phyloP scores from a whole-genome alignment of 1,140 invertebrate species.

The Anoplophora glabripennis region DNA sequence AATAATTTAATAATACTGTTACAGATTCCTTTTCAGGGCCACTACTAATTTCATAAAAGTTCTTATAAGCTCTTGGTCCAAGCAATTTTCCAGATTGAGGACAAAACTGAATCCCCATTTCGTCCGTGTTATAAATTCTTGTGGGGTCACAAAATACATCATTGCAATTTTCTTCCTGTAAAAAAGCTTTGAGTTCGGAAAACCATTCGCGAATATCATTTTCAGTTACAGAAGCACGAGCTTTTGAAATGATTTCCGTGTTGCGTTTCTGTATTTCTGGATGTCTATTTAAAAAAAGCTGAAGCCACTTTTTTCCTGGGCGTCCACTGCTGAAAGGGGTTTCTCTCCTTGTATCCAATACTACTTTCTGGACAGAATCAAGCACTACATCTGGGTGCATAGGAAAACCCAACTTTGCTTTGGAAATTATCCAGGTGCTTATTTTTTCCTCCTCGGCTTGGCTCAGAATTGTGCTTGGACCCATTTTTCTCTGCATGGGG shows the following conservation, averaged over 20 bases:
- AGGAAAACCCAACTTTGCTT: no score
- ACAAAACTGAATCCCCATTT: no score
- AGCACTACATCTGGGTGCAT: no score
- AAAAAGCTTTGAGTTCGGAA: no score
- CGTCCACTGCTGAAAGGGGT: constrained; percentile 8
- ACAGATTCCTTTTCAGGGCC: constrained; percentile 39
- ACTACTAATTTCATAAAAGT: constrained; percentile 31
- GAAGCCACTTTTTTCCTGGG: constrained; percentile 12
- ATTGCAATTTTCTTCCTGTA: no score
- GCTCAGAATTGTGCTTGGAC: no score
- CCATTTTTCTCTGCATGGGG: no score
- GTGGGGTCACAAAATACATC: background rate
- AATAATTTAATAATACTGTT: constrained; percentile 14
- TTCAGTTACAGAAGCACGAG: constrained; percentile 17
- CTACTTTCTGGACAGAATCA: constrained; percentile 22
- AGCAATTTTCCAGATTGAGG: constrained; percentile 31
- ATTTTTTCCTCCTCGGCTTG: no score
- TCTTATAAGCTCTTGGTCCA: constrained; percentile 27
- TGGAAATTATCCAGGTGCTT: no score
- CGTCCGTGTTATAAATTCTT: constrained; percentile 1
- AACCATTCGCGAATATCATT: constrained; percentile 7
- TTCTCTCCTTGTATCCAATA: background rate
- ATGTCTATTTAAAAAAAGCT: constrained; percentile 14
- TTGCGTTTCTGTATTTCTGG: constrained; percentile 5
- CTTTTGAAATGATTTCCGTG: constrained; percentile 17